These are phyloP conservation scores for Penaeus japonicus DNA, from an alignment of 1,140 invertebrate species.

Conservation along the genomic window DNA sequence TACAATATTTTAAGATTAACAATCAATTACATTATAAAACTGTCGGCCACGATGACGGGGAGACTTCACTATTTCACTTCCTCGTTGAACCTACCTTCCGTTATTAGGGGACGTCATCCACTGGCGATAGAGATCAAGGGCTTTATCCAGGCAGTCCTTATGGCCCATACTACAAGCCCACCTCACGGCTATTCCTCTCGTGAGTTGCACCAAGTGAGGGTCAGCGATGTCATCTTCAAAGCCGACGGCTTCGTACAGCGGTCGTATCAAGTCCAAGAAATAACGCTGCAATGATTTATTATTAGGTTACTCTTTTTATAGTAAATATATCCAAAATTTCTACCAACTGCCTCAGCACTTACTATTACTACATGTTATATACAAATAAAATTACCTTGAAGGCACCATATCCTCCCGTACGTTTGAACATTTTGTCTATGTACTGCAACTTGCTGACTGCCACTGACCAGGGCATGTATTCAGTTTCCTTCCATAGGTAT, in stretches of 20 bases:
- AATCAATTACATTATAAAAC: too few relatives aligned
- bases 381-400: too few relatives aligned
- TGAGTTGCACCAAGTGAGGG: conserved; percentile 33
- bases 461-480: conserved; percentile 36
- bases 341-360: not conserved
- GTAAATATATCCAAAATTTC: not conserved
- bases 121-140: too few relatives aligned
- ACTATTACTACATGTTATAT: not conserved
- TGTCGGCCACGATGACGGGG: too few relatives aligned
- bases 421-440: too few relatives aligned
- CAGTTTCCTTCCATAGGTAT: conserved; percentile 31
- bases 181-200: not conserved
- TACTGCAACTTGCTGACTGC: not conserved
- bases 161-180: conserved; percentile 51
- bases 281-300: not conserved
- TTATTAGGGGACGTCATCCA: too few relatives aligned
- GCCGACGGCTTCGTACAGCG: too few relatives aligned
- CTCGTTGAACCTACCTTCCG: too few relatives aligned
- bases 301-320: not conserved
- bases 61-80: too few relatives aligned
- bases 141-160: not conserved
- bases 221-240: not conserved
- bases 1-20: too few relatives aligned
- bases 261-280: too few relatives aligned
- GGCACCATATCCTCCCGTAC: too few relatives aligned